Percentiles rank a stretch among this genome's conserved stretches.
phyloP scores from a whole-genome alignment of 2,113 vertebrate species.

The Crocuta crocuta region DNA sequence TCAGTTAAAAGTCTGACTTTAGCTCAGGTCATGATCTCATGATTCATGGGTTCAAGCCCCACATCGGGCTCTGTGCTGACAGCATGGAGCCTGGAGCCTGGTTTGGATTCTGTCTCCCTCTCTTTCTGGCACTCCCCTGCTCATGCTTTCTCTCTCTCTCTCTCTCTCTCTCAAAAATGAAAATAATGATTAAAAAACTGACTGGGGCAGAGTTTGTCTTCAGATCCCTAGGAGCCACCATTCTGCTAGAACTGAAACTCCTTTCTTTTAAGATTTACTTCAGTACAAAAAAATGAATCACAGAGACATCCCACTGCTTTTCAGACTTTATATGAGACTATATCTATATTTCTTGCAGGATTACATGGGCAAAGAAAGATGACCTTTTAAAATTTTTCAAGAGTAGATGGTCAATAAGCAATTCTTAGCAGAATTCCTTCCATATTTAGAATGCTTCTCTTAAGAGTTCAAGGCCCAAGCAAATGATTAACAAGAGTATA shows the following conservation, averaged over 20 bases:
- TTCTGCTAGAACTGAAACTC: not conserved
- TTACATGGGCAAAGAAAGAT: slow-evolving; percentile 21
- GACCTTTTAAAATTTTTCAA: slow-evolving; percentile 28
- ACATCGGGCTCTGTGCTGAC: no score
- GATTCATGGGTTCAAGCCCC: no score
- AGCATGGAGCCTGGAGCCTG: no score
- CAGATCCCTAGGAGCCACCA: not conserved
- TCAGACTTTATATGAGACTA: not conserved
- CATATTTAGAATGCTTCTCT: slow-evolving; percentile 74
- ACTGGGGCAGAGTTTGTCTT: not conserved
- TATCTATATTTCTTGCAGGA: not conserved
- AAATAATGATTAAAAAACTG: not conserved
- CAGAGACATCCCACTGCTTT: not conserved
- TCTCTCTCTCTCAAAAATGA: no score
- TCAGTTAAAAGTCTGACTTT: no score
- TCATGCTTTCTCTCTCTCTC: no score
- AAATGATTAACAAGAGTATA: slow-evolving; percentile 76
- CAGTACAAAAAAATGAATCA: not conserved
- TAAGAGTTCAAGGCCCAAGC: slow-evolving; percentile 69
- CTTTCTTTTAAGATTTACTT: not conserved
- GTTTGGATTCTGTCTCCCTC: no score
- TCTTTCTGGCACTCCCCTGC: no score
- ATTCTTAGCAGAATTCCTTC: slow-evolving; percentile 69
- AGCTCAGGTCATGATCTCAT: no score
- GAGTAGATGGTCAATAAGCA: slow-evolving; percentile 57